Evolutionary conservation across 1,140 invertebrate species (phyloP), one percentile per base, ranked within the genome.

Genomic region (Aphelinus certus): DNA sequence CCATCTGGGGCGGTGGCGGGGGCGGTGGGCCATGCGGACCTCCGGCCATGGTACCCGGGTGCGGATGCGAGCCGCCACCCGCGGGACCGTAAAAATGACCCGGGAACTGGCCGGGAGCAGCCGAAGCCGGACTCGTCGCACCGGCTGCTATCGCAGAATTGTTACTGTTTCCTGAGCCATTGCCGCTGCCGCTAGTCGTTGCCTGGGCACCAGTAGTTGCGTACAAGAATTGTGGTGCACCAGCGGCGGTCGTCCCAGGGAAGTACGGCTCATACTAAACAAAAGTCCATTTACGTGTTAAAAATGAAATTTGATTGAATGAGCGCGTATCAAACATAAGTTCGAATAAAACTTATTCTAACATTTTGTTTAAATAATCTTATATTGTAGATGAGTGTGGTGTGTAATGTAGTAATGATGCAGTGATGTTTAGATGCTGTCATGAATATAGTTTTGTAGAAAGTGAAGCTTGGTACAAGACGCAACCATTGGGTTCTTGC

Each of bases 261-360:
- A 85, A 88, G 81, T 86, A 88, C 80, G 83, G 77, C 80, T 88
- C 87, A 76, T 87, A 88, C 87, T 88, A 75, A 78, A 71, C 66
- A 81, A 57, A 78, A 61, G 26, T 26, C 26, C 26, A 26, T 26
- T 26, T 49, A 67, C 73, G 26, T 60, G 57, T 7, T 60, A 7
- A 60, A 10, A 60, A 26, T 10, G 1, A 60, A 60, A 26, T 26
- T 26, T 26, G 26, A 26, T 26, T 26, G 26, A 26, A 26, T 26
- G 26, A 26, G 26, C 26, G 26, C 26, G 42, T 66, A 65, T 66
- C 64, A 73, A 73, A 67, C 71, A 67, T 73, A n/a, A 9, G 53
- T 42, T 55, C 26, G 9, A 48, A 26, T 57, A 43, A 67, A 46
- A 42, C 4, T 53, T 53, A 53, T 53, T 53, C 9, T 4, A 6